phyloP scores from a whole-genome alignment of 30 jellyfish, hydroid and myxozoan genomes.

The Hydractinia echinata region DNA sequence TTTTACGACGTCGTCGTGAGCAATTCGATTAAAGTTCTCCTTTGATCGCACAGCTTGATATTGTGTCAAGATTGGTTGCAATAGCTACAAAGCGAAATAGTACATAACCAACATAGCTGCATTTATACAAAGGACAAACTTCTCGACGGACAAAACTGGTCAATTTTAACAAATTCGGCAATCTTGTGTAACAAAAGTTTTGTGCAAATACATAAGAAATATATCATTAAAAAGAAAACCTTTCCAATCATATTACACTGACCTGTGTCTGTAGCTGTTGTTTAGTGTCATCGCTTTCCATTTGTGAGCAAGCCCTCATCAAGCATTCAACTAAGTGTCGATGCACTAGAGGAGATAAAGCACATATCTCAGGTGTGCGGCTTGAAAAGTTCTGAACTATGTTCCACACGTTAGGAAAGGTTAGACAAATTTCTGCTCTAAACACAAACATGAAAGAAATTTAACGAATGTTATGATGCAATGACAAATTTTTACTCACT shows the following conservation, averaged over 20 bases:
- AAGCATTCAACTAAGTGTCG: slow-evolving; percentile 72
- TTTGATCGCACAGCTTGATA: slow-evolving; percentile 46
- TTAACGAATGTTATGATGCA: no score
- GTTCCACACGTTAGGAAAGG: slow-evolving; percentile 64
- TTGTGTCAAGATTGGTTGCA: slow-evolving; percentile 42
- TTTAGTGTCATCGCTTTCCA: background rate
- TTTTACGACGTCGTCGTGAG: slow-evolving; percentile 53
- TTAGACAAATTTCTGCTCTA: slow-evolving; percentile 59
- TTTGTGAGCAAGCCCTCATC: slow-evolving; percentile 67
- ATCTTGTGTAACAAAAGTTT: no score
- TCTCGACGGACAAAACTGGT: no score
- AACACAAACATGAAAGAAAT: background rate
- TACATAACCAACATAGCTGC: no score
- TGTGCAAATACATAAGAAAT: no score
- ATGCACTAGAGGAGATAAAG: slow-evolving; percentile 62
- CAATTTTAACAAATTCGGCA: no score
- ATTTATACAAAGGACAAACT: no score
- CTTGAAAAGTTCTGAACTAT: slow-evolving; percentile 61
- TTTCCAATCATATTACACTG: background rate
- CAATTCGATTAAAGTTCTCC: slow-evolving; percentile 35
- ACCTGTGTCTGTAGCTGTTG: slow-evolving; percentile 12
- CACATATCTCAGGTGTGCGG: slow-evolving; percentile 29
- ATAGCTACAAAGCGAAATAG: slow-evolving; percentile 30
- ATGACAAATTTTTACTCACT: no score
- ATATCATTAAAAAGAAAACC: background rate